Conservation (phyloP, 2,113 vertebrate species). For the Maylandia zebra region DNA sequence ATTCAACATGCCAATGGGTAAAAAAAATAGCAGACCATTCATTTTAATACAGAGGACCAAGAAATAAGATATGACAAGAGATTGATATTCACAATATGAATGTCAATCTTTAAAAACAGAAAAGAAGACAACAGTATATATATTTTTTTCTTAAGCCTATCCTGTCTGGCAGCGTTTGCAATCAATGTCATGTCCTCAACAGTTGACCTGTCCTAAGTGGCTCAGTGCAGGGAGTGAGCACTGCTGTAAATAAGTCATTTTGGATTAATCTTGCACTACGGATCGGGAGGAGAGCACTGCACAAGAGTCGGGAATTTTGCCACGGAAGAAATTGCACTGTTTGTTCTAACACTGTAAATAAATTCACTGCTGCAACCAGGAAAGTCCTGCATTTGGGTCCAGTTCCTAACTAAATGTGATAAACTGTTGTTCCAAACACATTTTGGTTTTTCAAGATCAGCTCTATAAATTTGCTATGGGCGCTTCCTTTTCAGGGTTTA, state of each 20-base stretch:
- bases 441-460: background rate
- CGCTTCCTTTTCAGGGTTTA: rapidly evolving
- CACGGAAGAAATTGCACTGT: rapidly evolving
- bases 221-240: background rate
- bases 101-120: background rate
- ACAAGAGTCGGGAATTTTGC: rapidly evolving
- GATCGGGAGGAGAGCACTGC: background rate
- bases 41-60: background rate
- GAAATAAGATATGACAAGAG: background rate
- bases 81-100: background rate
- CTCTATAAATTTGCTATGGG: background rate
- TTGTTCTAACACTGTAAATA: background rate
- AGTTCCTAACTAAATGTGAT: background rate
- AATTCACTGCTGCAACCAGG: background rate
- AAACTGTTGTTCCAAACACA: background rate
- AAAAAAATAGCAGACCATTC: background rate
- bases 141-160: background rate
- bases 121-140: background rate
- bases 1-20: too few species aligned
- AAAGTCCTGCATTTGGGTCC: background rate
- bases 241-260: background rate
- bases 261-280: background rate
- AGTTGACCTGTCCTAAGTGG: rapidly evolving
- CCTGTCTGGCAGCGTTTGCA: background rate
- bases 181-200: background rate